Base-by-base conservation (phyloP, 2,888 invertebrate species). In the Nephrotoma appendiculata region DNA sequence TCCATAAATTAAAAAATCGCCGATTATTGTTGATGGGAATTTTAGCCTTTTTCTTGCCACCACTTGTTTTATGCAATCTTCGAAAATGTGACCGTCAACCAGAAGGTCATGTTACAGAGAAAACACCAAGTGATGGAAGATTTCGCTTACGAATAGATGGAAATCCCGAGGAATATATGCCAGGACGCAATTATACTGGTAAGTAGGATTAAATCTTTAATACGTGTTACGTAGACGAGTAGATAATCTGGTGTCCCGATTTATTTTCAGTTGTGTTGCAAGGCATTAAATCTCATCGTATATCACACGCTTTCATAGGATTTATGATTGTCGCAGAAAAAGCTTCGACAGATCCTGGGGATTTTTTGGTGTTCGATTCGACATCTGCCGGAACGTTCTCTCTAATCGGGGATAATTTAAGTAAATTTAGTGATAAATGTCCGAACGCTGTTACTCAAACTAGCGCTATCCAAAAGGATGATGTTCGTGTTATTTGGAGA, bases 311-410 rank as follows among this genome's bases (percentile, higher is more conserved):
- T 88, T 97, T 98, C 90, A 94, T 94, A 11, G 96, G 97, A 19
- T 98, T 98, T 89, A 94, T 95, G 89, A 92, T 98, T 88, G 95
- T 96, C 88, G 95, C 96, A 5, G 96, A 97, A 89, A 94, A 95
- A 1, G 94, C 94, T 86, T 92, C 92, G 41, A 91, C 91, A 0
- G 93, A 93, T 1, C 89, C 90, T 0, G 89, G 90, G 87, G 86
- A 83, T 86, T 52, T 88, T 42, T 89, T 85, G 7, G 4, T 11
- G 15, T 19, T 31, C 0, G 85, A 19, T 19, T 15, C 5, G n/a
- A n/a, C 5, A 42, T 42, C 41, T 15, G 31, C 94, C 1, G 94
- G 95, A 0, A 93, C 93, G 15, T 95, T 96, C 88, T 94, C 95
- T 90, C 92, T 95, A 0, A 93, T 94, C 87, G 95, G 96, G 7